Evolutionary conservation across 2,113 vertebrate species (phyloP).

Genomic region (Damaliscus lunatus): DNA sequence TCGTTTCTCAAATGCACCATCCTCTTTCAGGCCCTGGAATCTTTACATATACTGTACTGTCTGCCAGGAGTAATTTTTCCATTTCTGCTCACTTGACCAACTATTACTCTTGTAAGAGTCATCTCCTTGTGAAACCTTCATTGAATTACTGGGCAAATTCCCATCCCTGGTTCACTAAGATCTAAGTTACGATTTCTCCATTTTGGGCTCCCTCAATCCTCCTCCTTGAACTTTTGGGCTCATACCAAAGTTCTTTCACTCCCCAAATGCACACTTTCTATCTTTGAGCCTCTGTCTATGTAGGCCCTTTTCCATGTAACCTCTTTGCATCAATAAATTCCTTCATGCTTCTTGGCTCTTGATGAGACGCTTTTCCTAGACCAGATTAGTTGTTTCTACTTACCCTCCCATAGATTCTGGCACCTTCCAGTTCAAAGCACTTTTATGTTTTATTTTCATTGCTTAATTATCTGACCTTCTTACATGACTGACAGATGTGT

Average conservation of each 20-base stretch:
- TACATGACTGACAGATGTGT: background rate
- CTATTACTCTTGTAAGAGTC: background rate
- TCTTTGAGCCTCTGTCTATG: background rate
- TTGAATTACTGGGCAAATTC: background rate
- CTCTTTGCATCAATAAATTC: background rate
- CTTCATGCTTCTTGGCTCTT: background rate
- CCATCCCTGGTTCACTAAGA: background rate
- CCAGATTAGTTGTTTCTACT: background rate
- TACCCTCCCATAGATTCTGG: background rate
- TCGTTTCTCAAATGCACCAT: background rate
- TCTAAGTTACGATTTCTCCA: background rate
- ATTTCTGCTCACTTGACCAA: background rate
- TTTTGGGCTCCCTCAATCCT: background rate
- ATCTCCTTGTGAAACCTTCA: background rate
- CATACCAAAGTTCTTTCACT: background rate
- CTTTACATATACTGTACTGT: background rate
- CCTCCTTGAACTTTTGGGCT: background rate
- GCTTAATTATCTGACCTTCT: background rate
- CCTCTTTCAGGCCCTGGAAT: background rate
- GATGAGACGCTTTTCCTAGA: background rate
- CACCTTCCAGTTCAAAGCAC: background rate
- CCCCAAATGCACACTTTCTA: background rate
- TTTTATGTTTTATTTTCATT: background rate
- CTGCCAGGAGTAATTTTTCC: background rate
- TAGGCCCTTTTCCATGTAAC: background rate